A percentile compares a stretch with the other conserved stretches of the same genome.
phyloP scores from a whole-genome alignment of 2,797 vertebrate genomes.

The Sphenopsis melanotis region DNA sequence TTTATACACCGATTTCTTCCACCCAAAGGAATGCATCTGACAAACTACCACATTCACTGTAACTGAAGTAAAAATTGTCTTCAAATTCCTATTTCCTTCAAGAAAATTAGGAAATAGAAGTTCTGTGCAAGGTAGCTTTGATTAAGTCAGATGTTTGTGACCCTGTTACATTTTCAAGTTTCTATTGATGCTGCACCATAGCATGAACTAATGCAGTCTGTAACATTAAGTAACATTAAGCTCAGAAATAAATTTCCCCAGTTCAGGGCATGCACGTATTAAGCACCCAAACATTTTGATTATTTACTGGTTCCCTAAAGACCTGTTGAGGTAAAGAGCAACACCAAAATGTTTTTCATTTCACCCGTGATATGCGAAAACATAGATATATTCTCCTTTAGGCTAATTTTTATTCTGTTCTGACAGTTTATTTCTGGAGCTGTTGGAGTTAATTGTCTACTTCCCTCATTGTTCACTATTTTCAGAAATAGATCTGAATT shows the following conservation, averaged over 20 bases:
- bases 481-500: neutral
- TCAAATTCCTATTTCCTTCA: neutral
- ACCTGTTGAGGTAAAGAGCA: neutral
- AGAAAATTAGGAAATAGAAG: neutral
- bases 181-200: neutral
- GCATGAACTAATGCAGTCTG: neutral
- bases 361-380: neutral
- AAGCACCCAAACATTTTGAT: neutral
- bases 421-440: neutral
- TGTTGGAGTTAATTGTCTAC: neutral
- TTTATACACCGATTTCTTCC: neutral
- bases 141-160: neutral
- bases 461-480: neutral
- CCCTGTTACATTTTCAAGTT: neutral
- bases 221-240: neutral
- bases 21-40: neutral
- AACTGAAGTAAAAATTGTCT: neutral
- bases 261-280: neutral
- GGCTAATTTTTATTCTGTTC: neutral
- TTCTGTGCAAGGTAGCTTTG: neutral
- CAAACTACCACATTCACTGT: neutral
- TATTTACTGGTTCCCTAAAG: neutral
- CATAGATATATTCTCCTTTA: neutral
- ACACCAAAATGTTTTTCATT: neutral
- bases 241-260: neutral